Evolutionary conservation across 2,888 invertebrate genomes (phyloP).

Genomic region (Ophion ventricosus): DNA sequence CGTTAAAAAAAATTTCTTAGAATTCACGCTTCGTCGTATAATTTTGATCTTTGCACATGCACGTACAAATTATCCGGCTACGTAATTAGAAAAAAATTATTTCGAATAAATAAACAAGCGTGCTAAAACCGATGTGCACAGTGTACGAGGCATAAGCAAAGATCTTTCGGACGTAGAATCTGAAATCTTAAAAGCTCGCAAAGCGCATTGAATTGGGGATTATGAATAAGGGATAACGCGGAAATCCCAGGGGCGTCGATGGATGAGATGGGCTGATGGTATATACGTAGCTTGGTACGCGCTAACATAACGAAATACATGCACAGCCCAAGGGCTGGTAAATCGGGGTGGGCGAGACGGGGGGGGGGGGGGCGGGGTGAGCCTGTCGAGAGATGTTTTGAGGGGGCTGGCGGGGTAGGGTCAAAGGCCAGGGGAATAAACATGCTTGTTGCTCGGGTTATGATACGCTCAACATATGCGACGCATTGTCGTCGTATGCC

Average conservation of each 20-base stretch:
- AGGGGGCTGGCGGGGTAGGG: constrained; percentile 17
- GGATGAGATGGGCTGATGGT: constrained; percentile 71
- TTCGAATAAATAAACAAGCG: not conserved
- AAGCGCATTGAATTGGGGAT: constrained; percentile 80
- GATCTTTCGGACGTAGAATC: constrained; percentile 55
- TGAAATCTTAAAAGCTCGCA: constrained; percentile 79
- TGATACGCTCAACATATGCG: constrained; percentile 78
- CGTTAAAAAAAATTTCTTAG: no score
- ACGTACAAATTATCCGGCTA: no score
- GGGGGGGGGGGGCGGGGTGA: constrained; percentile 66
- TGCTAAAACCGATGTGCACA: not conserved
- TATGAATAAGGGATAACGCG: constrained; percentile 78
- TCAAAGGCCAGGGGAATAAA: constrained; percentile 75
- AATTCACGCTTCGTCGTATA: no score
- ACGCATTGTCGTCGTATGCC: constrained; percentile 75
- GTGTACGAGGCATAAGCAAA: not conserved
- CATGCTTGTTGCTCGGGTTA: constrained; percentile 77
- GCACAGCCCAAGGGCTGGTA: constrained; percentile 3
- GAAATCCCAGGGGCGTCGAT: constrained; percentile 76
- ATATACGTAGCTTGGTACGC: constrained; percentile 22
- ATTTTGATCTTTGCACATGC: no score
- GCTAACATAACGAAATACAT: constrained; percentile 17
- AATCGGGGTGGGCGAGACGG: not conserved
- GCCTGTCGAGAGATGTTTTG: constrained; percentile 20
- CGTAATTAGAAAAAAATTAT: no score